A percentile compares a stretch with the other conserved stretches of the same genome.
These are phyloP conservation scores for Melieria omissa DNA, from an alignment of 2,888 invertebrate genomes.

Conservation along the genomic window DNA sequence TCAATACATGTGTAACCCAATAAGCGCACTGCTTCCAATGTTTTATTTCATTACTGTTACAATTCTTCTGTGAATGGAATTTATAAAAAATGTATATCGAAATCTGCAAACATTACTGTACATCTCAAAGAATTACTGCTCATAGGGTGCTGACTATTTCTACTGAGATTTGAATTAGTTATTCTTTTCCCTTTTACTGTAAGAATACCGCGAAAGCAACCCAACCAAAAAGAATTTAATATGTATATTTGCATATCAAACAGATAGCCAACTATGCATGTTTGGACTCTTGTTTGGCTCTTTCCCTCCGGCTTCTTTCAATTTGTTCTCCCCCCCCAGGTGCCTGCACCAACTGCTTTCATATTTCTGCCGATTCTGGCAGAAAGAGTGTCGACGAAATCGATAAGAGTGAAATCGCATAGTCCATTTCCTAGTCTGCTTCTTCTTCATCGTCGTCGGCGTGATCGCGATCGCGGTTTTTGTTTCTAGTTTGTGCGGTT, in stretches of 20 bases:
- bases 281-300: background rate
- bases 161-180: background rate
- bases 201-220: too few species aligned
- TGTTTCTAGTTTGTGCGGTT: constrained; percentile 1
- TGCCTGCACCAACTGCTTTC: background rate
- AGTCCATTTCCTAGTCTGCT: constrained; percentile 8
- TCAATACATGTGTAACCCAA: too few species aligned
- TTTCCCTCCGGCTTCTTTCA: background rate
- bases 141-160: background rate
- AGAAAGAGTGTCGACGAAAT: background rate
- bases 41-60: too few species aligned
- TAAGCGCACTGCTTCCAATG: too few species aligned
- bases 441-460: constrained; percentile 3
- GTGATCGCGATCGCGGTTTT: background rate
- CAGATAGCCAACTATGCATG: background rate
- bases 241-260: constrained; percentile 11
- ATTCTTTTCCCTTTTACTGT: background rate
- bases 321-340: background rate
- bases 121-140: too few species aligned
- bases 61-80: too few species aligned
- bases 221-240: too few species aligned
- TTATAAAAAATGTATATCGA: too few species aligned
- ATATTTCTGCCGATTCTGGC: constrained; percentile 6
- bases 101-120: too few species aligned
- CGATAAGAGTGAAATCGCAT: constrained; percentile 30